Base-by-base conservation (phyloP, 2,888 invertebrate genomes). In the Hypolimnas misippus region DNA sequence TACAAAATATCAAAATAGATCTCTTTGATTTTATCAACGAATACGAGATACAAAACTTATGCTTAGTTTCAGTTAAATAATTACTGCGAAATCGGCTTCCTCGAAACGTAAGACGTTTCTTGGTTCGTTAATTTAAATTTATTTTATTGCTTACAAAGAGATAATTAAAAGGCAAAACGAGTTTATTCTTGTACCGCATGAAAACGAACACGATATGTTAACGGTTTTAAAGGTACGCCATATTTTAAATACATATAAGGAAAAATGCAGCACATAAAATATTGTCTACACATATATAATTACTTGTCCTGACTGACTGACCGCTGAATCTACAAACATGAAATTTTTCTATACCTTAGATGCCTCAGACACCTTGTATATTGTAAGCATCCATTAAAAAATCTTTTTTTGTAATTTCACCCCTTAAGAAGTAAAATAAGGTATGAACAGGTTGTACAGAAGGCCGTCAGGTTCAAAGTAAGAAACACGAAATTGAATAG, bases 41-140 rank as follows among this genome's bases (percentile, higher is more conserved):
- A 46, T 12, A 19, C n/a, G 6, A 46, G 21, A 46, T 21, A 46
- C 12, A 44, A 17, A 42, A 46, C n/a, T 42, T 62, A 68, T 65
- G 67, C 65, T 61, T 59, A 65, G 65, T 65, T 63, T 71, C 62
- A 57, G 62, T 57, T 68, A 58, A 66, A 71, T 69, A 71, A 71
- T 65, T 68, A 67, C 69, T 63, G 65, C 64, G 63, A 62, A 57
- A 63, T 65, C 58, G 56, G 52, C 44, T 69, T 65, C 63, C 50
- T 56, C 62, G 63, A 62, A 64, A 58, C 49, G 52, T 42, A 54
- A 66, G 57, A 66, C 54, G 57, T 57, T 66, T 62, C 63, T 85
- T 79, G 79, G 76, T 72, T 67, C 67, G 78, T 78, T 84, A 83
- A 85, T 86, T 85, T 82, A 81, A 86, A 86, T 87, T 87, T 86